A percentile compares a stretch with the other conserved stretches of the same genome.
Conservation (phyloP, 92 coral and sea anemone genomes). For the Anthopleura xanthogrammica region DNA sequence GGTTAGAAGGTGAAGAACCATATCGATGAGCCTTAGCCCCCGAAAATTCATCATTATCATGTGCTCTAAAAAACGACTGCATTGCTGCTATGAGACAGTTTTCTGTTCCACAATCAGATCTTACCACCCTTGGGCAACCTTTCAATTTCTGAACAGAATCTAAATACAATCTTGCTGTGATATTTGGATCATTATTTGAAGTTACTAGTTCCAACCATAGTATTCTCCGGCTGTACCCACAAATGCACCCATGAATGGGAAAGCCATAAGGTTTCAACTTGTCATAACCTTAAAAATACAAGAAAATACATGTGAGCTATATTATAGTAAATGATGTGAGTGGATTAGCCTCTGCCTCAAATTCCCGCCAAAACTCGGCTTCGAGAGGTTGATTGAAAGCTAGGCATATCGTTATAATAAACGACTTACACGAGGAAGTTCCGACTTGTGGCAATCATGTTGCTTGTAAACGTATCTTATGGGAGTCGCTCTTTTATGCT, state of each 20-base stretch:
- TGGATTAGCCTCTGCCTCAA: too few species aligned
- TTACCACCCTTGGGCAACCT: constrained; percentile 46
- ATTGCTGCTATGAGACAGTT: constrained; percentile 44
- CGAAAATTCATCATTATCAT: constrained; percentile 4
- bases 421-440: too few species aligned
- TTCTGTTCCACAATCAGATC: constrained; percentile 59
- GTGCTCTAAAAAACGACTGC: constrained; percentile 33
- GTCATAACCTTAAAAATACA: constrained; percentile 36
- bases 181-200: constrained; percentile 43
- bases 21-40: constrained; percentile 48
- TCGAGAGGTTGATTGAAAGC: too few species aligned
- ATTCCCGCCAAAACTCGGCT: too few species aligned
- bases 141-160: constrained; percentile 31
- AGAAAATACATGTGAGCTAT: too few species aligned
- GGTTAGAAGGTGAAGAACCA: constrained; percentile 21
- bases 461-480: too few species aligned
- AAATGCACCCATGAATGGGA: constrained; percentile 41
- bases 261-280: constrained; percentile 22
- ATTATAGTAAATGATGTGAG: too few species aligned
- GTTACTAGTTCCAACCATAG: constrained; percentile 44
- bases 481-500: too few species aligned
- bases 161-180: constrained; percentile 36
- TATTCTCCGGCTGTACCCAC: constrained; percentile 54
- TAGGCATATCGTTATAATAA: too few species aligned
- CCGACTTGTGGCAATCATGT: too few species aligned